phyloP scores from a whole-genome alignment of 2,797 vertebrate species.

The Myotis vivesi region DNA sequence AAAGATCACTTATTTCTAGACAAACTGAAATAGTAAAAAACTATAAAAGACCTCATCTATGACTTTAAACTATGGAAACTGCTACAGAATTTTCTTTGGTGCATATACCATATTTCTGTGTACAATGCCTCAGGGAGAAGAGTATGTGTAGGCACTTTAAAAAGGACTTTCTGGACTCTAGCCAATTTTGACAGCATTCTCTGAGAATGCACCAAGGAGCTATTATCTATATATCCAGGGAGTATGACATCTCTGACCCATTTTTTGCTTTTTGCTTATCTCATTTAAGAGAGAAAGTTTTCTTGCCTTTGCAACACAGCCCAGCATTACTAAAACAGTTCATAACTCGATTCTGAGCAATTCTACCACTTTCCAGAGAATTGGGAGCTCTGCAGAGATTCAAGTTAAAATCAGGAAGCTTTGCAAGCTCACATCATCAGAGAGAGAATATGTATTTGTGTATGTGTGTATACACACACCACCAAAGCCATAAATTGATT shows the following conservation, averaged over 20 bases:
- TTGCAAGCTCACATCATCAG: background rate
- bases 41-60: conserved; percentile 57
- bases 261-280: conserved; percentile 59
- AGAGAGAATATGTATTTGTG: background rate
- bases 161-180: conserved; percentile 46
- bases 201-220: conserved; percentile 33
- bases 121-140: background rate
- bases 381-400: background rate
- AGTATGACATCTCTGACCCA: conserved; percentile 40
- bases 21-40: conserved; percentile 65
- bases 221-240: conserved; percentile 56
- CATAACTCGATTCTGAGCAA: conserved; percentile 28
- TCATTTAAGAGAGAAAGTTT: conserved; percentile 48
- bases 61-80: conserved; percentile 51
- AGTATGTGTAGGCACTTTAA: background rate
- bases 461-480: background rate
- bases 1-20: conserved; percentile 71
- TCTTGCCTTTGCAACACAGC: background rate
- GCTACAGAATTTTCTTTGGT: conserved; percentile 50
- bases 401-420: conserved; percentile 28
- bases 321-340: conserved; percentile 25
- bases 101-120: conserved; percentile 37
- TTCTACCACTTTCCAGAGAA: conserved; percentile 6
- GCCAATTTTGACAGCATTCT: conserved; percentile 52
- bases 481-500: background rate